Percentiles rank a stretch among this genome's conserved stretches.
Evolutionary conservation across 2,113 vertebrate species (phyloP).

Genomic region (Xiphophorus maculatus): DNA sequence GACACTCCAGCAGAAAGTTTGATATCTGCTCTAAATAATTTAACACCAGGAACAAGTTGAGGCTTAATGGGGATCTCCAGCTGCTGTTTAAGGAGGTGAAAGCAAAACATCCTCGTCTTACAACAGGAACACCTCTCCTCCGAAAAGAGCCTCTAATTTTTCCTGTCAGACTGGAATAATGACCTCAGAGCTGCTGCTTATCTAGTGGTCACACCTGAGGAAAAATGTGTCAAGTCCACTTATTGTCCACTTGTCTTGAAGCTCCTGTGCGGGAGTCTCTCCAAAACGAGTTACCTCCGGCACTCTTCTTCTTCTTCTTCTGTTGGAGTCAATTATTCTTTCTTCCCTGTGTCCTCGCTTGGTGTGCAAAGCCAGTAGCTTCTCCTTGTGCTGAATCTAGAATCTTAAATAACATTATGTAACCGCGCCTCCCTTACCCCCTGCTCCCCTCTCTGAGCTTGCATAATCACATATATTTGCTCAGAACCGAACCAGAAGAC

Average conservation of each 20-base stretch:
- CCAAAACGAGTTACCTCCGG: slow-evolving; percentile 1
- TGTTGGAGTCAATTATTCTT: not conserved
- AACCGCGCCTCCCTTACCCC: not conserved
- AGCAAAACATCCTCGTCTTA: not conserved
- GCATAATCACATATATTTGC: slow-evolving; percentile 30
- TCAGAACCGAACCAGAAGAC: slow-evolving; percentile 3
- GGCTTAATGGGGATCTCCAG: slow-evolving; percentile 1
- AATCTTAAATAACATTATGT: slow-evolving; percentile 20
- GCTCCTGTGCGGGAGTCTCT: slow-evolving; percentile 29
- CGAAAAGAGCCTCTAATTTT: slow-evolving; percentile 4
- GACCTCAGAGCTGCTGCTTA: slow-evolving; percentile 46
- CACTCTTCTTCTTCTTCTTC: slow-evolving; percentile 12
- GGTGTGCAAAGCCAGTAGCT: not conserved
- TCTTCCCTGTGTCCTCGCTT: not conserved
- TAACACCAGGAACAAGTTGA: not conserved
- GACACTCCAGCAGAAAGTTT: not conserved
- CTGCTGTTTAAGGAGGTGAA: not conserved
- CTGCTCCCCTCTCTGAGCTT: not conserved
- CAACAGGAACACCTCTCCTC: slow-evolving; percentile 1
- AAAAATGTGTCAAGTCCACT: slow-evolving; percentile 40
- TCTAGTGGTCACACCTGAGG: slow-evolving; percentile 37
- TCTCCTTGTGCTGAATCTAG: slow-evolving; percentile 21
- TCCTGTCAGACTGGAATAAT: slow-evolving; percentile 40
- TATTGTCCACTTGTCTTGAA: slow-evolving; percentile 31
- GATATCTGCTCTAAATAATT: not conserved